phyloP scores from a whole-genome alignment of 2,888 invertebrate genomes.

The Campopleginae sp. region DNA sequence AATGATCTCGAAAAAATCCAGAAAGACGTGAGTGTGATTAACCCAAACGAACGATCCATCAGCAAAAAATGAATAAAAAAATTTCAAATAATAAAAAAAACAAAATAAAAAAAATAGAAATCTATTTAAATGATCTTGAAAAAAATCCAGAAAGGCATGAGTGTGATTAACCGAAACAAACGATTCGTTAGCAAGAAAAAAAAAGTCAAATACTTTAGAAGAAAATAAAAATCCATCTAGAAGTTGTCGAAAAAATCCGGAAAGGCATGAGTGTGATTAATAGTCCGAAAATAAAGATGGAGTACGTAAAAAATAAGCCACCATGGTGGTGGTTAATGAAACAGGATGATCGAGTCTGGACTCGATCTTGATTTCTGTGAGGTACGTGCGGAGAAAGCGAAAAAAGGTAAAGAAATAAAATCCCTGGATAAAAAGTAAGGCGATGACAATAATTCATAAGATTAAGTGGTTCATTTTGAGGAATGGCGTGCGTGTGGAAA shows the following conservation, averaged over 20 bases:
- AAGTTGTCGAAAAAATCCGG: not conserved
- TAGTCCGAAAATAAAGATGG: constrained; percentile 25
- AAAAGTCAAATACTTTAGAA: not conserved
- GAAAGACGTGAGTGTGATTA: not conserved
- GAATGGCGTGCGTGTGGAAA: constrained; percentile 50
- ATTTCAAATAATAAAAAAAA: no score
- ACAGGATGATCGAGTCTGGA: constrained; percentile 46
- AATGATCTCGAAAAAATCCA: no score
- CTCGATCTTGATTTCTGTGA: constrained; percentile 52
- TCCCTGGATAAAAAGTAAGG: not conserved
- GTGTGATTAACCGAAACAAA: no score
- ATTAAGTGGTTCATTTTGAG: constrained; percentile 34
- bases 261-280: not conserved
- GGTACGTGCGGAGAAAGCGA: constrained; percentile 55
- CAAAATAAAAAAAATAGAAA: no score
- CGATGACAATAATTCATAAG: constrained; percentile 8
- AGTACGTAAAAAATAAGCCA: constrained; percentile 25
- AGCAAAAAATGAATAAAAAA: not conserved
- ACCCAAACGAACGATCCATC: not conserved
- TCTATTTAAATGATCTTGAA: no score
- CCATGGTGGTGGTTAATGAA: constrained; percentile 19
- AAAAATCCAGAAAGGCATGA: no score
- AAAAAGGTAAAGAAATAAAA: constrained; percentile 38
- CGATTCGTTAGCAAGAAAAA: not conserved
- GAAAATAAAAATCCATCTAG: not conserved